Evolutionary conservation across 2,888 invertebrate species (phyloP).

Genomic region (Scaeva pyrastri): DNA sequence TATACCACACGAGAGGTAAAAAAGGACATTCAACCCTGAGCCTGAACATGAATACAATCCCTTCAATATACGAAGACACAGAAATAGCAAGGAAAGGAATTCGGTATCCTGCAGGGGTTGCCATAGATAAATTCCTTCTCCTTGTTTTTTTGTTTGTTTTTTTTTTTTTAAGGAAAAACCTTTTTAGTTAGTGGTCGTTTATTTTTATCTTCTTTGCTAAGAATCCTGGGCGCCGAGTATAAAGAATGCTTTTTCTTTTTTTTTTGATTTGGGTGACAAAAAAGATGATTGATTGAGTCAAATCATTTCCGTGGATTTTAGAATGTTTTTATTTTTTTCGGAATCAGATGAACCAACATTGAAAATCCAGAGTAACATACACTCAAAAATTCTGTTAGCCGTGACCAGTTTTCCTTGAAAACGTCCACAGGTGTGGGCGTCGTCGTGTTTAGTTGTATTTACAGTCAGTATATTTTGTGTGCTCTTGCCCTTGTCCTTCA

Average conservation of each 20-base stretch:
- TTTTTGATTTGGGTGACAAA: constrained; percentile 59
- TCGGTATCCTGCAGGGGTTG: constrained; percentile 10
- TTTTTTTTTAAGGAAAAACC: constrained; percentile 50
- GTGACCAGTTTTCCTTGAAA: constrained; percentile 40
- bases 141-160: constrained; percentile 38
- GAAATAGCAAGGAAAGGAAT: neutral
- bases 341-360: neutral
- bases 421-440: constrained; percentile 32
- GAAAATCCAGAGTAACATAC: constrained; percentile 8
- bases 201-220: constrained; percentile 1
- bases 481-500: constrained; percentile 47
- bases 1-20: neutral
- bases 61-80: neutral
- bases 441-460: neutral
- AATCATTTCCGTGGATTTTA: neutral
- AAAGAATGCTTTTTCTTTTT: constrained; percentile 70
- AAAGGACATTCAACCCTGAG: constrained; percentile 28
- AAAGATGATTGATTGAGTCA: constrained; percentile 58
- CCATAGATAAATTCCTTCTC: constrained; percentile 65
- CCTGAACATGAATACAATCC: neutral
- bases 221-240: constrained; percentile 51
- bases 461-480: neutral
- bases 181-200: neutral
- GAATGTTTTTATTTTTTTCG: neutral
- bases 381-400: constrained; percentile 12